Evolutionary conservation across 2,888 invertebrate genomes (phyloP).

Genomic region (Drosophila setosimentum): DNA sequence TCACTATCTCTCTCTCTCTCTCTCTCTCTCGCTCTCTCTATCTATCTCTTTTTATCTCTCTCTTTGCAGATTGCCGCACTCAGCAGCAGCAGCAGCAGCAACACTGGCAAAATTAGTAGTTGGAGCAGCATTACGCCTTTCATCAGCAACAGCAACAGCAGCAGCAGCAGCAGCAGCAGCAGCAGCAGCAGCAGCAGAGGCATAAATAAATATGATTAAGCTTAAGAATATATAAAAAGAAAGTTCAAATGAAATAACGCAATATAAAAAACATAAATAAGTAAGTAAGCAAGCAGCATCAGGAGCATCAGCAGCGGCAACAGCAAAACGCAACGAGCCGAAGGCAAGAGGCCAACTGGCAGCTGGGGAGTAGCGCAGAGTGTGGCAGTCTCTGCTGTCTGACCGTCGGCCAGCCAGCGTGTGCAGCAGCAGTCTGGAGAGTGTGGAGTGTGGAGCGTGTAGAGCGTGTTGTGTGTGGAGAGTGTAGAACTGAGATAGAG

Average conservation of each 20-base stretch:
- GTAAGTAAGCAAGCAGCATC: slow-evolving; percentile 46
- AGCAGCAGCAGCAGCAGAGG: slow-evolving; percentile 49
- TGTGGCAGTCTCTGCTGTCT: slow-evolving; percentile 23
- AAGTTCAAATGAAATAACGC: slow-evolving; percentile 79
- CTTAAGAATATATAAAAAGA: slow-evolving; percentile 76
- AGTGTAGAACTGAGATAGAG: slow-evolving; percentile 38
- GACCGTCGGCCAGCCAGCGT: slow-evolving; percentile 19
- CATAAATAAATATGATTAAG: slow-evolving; percentile 80
- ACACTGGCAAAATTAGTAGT: slow-evolving; percentile 14
- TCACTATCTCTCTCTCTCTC: not conserved
- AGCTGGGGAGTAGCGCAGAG: slow-evolving; percentile 43
- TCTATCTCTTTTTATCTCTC: slow-evolving; percentile 16
- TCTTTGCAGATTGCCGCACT: slow-evolving; percentile 48
- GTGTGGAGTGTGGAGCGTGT: slow-evolving; percentile 1
- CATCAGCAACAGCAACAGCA: slow-evolving; percentile 19
- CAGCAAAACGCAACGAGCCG: slow-evolving; percentile 30
- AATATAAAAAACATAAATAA: slow-evolving; percentile 77
- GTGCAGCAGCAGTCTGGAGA: not conserved
- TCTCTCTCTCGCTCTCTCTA: slow-evolving; percentile 12
- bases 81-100: slow-evolving; percentile 19
- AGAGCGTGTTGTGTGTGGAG: not conserved
- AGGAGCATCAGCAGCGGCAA: slow-evolving; percentile 23
- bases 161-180: slow-evolving; percentile 29
- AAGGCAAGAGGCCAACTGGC: slow-evolving; percentile 54
- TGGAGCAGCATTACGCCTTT: slow-evolving; percentile 6